A percentile compares a stretch with the other conserved stretches of the same genome.
phyloP scores from a whole-genome alignment of 92 coral and sea anemone genomes.

The Epizoanthus stellaris region DNA sequence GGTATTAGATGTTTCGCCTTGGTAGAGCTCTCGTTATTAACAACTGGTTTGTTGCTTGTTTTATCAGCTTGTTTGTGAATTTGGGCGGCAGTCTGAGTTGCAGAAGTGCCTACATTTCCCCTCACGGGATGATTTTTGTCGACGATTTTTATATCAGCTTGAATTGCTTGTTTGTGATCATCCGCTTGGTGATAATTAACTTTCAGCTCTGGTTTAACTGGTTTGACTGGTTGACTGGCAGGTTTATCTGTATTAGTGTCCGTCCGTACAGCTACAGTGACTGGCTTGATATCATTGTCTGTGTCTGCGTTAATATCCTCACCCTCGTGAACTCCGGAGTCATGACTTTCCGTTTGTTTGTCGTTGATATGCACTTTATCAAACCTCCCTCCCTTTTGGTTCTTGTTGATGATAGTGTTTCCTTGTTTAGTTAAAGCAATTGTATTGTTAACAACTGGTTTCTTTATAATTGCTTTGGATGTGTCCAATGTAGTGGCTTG shows the following conservation, averaged over 20 bases:
- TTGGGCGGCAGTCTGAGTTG: not conserved
- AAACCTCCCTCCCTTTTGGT: too few species aligned
- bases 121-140: not conserved
- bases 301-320: not conserved
- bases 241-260: not conserved
- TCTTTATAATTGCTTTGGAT: not conserved
- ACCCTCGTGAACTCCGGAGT: not conserved
- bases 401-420: not conserved
- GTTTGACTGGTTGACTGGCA: not conserved
- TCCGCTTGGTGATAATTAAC: not conserved
- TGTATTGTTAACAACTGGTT: not conserved
- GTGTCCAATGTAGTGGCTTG: not conserved
- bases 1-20: not conserved
- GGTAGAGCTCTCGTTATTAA: not conserved
- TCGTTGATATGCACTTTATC: too few species aligned
- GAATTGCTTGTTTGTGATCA: not conserved
- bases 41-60: not conserved
- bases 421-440: not conserved
- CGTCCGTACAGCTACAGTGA: not conserved
- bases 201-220: not conserved
- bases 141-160: not conserved
- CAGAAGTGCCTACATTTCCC: not conserved
- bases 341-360: not conserved
- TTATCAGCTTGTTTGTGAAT: not conserved
- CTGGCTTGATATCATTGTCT: not conserved